These are phyloP conservation scores for Andrena cerasifolii DNA, from an alignment of 1,140 invertebrate species.

Conservation along the genomic window DNA sequence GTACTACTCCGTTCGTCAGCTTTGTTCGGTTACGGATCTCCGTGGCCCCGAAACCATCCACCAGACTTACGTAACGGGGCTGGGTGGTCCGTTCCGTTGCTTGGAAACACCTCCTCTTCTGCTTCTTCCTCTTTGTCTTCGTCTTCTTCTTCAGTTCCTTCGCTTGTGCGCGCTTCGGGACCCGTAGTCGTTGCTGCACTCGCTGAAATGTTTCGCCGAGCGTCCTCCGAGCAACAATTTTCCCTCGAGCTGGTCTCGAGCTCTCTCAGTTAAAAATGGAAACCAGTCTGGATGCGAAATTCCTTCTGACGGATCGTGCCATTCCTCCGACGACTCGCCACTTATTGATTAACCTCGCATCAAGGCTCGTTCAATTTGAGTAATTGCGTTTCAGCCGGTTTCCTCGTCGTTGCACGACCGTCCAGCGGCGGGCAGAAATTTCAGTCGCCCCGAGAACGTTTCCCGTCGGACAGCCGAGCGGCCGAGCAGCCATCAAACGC, in stretches of 20 bases:
- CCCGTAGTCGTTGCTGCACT: background rate
- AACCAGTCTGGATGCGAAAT: conserved; percentile 26
- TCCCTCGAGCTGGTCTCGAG: conserved; percentile 5
- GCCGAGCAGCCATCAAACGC: background rate
- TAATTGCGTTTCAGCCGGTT: conserved; percentile 14
- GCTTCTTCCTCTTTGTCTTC: too few species aligned
- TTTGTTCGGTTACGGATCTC: conserved; percentile 58
- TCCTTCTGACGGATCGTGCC: background rate
- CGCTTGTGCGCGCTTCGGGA: too few species aligned
- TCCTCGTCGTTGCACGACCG: background rate
- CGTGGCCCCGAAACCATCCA: conserved; percentile 2
- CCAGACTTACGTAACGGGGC: conserved; percentile 68
- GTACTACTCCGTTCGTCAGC: conserved; percentile 62
- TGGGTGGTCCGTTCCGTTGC: conserved; percentile 69
- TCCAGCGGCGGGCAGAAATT: background rate
- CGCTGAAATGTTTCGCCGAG: conserved; percentile 7
- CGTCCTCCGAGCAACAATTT: conserved; percentile 49
- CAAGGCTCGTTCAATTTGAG: background rate
- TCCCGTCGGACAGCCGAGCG: conserved; percentile 39
- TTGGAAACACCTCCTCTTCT: conserved; percentile 61
- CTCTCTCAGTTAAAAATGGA: conserved; percentile 34
- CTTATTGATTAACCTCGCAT: conserved; percentile 28
- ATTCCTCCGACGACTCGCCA: background rate
- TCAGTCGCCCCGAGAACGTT: background rate
- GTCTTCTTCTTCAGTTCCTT: too few species aligned